Evolutionary conservation across 1,140 invertebrate genomes (phyloP).

Genomic region (Ceratina australensis): DNA sequence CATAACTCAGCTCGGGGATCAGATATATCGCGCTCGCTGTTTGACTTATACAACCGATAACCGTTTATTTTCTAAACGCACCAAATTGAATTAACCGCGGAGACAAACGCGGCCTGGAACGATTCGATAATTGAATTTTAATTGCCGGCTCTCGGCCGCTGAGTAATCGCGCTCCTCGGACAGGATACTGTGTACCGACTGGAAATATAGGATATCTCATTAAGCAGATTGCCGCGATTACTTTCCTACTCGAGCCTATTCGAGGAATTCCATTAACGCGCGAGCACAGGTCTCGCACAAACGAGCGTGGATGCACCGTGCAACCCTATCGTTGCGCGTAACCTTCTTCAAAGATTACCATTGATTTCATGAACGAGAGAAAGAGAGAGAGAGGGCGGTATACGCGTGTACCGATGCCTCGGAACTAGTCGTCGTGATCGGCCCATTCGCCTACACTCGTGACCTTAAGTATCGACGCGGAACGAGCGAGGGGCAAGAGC

Average conservation of each 20-base stretch:
- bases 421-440: constrained; percentile 46
- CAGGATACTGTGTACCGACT: constrained; percentile 7
- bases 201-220: constrained; percentile 18
- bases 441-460: constrained; percentile 30
- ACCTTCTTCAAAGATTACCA: constrained; percentile 1
- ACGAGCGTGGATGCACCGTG: neutral
- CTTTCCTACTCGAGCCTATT: constrained; percentile 11
- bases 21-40: constrained; percentile 6
- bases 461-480: constrained; percentile 27
- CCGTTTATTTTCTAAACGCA: constrained; percentile 31
- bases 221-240: constrained; percentile 28
- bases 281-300: neutral
- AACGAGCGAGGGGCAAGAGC: neutral
- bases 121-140: constrained; percentile 45
- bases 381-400: constrained; percentile 14
- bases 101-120: neutral
- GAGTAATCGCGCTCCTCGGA: constrained; percentile 7
- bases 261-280: constrained; percentile 40
- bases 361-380: constrained; percentile 45
- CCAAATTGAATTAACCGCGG: constrained; percentile 31
- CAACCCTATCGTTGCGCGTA: too few species aligned
- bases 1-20: constrained; percentile 22
- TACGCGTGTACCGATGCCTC: constrained; percentile 31
- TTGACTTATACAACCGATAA: constrained; percentile 31
- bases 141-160: neutral